Evolutionary conservation across 92 coral and sea anemone species (phyloP).

Genomic region (Bergia puertoricense): DNA sequence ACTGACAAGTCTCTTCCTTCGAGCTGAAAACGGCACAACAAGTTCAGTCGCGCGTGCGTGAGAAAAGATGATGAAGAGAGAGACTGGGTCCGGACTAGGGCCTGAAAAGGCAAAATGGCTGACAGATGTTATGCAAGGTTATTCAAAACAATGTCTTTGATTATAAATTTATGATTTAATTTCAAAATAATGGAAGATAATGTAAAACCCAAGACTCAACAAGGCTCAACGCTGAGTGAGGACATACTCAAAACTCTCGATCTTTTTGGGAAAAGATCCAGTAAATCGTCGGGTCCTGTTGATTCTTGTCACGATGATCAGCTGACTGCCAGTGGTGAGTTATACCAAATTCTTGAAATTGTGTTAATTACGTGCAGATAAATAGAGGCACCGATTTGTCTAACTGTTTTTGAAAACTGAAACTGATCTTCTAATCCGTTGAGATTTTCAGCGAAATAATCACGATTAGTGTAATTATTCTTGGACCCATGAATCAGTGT

Average conservation of each 20-base stretch:
- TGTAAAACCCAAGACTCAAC: not conserved
- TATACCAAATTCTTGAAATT: not conserved
- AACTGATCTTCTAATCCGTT: not conserved
- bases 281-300: not conserved
- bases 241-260: slow-evolving; percentile 42
- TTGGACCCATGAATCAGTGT: not conserved
- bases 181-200: slow-evolving; percentile 34
- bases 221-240: slow-evolving; percentile 28
- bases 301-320: slow-evolving; percentile 5
- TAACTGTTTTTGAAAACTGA: too few species aligned
- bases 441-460: not conserved
- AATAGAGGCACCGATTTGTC: too few species aligned
- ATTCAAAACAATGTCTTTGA: slow-evolving; percentile 40
- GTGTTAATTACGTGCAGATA: not conserved
- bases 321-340: slow-evolving; percentile 2
- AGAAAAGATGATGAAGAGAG: not conserved
- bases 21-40: too few species aligned
- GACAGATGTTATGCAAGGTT: slow-evolving; percentile 25
- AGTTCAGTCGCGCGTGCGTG: too few species aligned
- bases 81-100: slow-evolving; percentile 1
- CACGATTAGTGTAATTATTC: not conserved
- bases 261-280: slow-evolving; percentile 25
- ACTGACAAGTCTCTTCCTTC: not conserved
- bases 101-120: slow-evolving; percentile 32
- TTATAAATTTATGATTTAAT: slow-evolving; percentile 37